These are phyloP conservation scores for Pachyramphus minor DNA, from an alignment of 2,113 vertebrate species.

Conservation along the genomic window DNA sequence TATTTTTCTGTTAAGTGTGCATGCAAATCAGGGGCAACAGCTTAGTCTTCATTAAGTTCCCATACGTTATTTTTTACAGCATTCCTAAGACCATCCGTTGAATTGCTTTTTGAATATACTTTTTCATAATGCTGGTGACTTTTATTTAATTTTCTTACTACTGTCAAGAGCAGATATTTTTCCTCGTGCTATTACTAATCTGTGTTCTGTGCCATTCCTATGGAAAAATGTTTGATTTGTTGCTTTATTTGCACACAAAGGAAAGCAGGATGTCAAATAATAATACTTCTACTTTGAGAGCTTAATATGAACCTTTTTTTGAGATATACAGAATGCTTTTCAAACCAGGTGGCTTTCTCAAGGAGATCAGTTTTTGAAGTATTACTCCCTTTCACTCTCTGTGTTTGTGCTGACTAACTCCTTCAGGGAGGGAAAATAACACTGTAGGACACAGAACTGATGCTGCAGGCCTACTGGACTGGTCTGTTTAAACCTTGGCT, in stretches of 20 bases:
- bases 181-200: background rate
- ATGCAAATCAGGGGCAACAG: background rate
- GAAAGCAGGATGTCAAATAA: background rate
- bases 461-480: background rate
- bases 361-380: background rate
- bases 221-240: background rate
- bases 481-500: background rate
- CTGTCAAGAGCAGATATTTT: background rate
- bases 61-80: conserved; percentile 9
- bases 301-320: background rate
- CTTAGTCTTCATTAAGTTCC: background rate
- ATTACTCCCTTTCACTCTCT: background rate
- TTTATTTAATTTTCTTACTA: background rate
- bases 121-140: background rate
- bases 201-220: background rate
- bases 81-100: background rate
- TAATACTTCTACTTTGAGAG: background rate
- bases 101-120: background rate
- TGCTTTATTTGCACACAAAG: background rate
- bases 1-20: background rate
- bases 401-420: background rate
- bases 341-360: background rate
- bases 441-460: background rate
- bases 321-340: background rate
- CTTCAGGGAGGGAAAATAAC: background rate